Conservation (phyloP, 2,113 vertebrate genomes). For the Colistium nudipinnis region DNA sequence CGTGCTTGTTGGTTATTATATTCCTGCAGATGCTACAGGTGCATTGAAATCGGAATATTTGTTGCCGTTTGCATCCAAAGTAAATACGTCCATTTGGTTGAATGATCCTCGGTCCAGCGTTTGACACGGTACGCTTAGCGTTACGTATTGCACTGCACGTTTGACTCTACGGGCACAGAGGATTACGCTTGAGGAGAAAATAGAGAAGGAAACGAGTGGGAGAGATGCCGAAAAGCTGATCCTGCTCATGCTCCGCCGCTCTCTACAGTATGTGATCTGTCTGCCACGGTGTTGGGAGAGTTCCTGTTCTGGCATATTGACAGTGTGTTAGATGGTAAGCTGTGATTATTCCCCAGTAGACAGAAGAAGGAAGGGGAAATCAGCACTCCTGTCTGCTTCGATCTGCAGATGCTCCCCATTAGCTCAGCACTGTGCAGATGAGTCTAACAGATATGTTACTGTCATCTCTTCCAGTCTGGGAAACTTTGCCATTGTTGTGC, state of each 20-base stretch:
- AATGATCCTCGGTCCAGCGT: slow-evolving; percentile 18
- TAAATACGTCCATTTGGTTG: slow-evolving; percentile 21
- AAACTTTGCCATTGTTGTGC: slow-evolving; percentile 1
- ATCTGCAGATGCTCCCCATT: slow-evolving; percentile 52
- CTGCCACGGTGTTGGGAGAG: slow-evolving; percentile 41
- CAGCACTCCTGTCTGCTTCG: slow-evolving; percentile 53
- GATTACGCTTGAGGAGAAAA: slow-evolving; percentile 42
- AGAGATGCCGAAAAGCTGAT: slow-evolving; percentile 54
- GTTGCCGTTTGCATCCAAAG: background rate
- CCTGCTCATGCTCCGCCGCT: slow-evolving; percentile 69
- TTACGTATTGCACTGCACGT: slow-evolving; percentile 34
- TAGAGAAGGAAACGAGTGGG: slow-evolving; percentile 23
- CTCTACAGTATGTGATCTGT: slow-evolving; percentile 65
- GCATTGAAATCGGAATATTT: slow-evolving; percentile 4
- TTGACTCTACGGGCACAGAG: slow-evolving; percentile 28
- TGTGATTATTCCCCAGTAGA: slow-evolving; percentile 65
- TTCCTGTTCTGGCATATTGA: slow-evolving; percentile 70
- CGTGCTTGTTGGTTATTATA: background rate
- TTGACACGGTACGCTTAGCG: slow-evolving; percentile 22
- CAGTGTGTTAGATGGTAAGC: slow-evolving; percentile 72
- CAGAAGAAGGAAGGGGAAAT: slow-evolving; percentile 59
- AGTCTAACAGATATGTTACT: slow-evolving; percentile 30
- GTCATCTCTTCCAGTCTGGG: background rate
- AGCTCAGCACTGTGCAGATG: slow-evolving; percentile 33
- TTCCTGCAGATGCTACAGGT: slow-evolving; percentile 12